Percentiles rank a stretch among this genome's conserved stretches.
phyloP scores from a whole-genome alignment of 1,140 invertebrate species.

The Tenebrio molitor region DNA sequence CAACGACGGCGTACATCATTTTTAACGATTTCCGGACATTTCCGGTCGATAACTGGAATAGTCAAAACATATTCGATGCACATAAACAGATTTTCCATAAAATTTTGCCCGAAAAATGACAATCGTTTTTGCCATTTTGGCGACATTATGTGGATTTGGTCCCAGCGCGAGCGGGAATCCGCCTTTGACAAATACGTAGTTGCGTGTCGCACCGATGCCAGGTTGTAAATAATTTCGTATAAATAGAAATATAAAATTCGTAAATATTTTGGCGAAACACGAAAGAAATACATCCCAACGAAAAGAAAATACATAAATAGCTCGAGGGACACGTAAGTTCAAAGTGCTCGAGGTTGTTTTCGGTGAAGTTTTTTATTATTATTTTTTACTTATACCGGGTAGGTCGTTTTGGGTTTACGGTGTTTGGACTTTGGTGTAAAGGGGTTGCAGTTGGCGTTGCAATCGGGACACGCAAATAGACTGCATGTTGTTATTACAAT shows the following conservation, averaged over 20 bases:
- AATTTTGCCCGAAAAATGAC: too few species aligned
- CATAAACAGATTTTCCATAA: too few species aligned
- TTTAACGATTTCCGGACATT: too few species aligned
- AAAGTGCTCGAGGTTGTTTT: not conserved
- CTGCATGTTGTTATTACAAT: conserved; percentile 34
- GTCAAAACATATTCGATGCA: too few species aligned
- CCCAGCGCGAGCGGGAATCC: not conserved
- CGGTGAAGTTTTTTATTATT: too few species aligned
- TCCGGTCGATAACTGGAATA: too few species aligned
- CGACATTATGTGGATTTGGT: too few species aligned
- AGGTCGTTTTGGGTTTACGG: not conserved
- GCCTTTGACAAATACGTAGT: not conserved
- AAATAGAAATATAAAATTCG: conserved; percentile 39
- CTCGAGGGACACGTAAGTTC: conserved; percentile 15
- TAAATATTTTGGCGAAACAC: conserved; percentile 36
- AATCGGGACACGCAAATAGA: not conserved
- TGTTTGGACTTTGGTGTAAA: not conserved
- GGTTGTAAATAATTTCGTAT: conserved; percentile 17
- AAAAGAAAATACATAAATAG: conserved; percentile 28
- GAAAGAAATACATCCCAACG: conserved; percentile 32
- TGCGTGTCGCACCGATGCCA: not conserved
- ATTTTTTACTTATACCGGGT: not conserved
- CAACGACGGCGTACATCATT: too few species aligned
- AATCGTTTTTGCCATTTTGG: too few species aligned
- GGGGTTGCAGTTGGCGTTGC: too few species aligned